phyloP scores from a whole-genome alignment of 2,113 vertebrate genomes.

The Microcebus jonahi region DNA sequence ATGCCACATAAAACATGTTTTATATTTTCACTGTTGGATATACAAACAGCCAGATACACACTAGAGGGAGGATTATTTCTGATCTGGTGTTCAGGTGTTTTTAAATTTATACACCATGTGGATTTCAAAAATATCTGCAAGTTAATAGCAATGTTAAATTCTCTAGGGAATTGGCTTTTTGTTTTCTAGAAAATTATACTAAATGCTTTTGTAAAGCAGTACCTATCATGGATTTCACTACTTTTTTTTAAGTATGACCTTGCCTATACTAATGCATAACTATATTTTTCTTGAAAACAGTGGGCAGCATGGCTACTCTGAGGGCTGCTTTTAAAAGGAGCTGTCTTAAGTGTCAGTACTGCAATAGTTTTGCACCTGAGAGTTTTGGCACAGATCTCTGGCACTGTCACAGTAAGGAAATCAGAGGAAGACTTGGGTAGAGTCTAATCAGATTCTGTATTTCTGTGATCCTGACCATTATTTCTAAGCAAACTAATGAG shows the following conservation, averaged over 20 bases:
- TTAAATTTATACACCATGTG: background rate
- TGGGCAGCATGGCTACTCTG: no score
- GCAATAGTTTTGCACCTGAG: background rate
- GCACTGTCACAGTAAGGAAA: background rate
- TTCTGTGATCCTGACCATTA: background rate
- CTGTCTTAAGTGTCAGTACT: background rate
- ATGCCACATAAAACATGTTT: background rate
- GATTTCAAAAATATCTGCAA: conserved; percentile 38
- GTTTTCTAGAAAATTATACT: conserved; percentile 9
- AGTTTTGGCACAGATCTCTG: background rate
- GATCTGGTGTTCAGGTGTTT: background rate
- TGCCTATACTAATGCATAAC: background rate
- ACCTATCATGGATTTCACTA: background rate
- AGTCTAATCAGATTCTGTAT: background rate
- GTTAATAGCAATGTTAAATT: background rate
- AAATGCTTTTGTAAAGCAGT: background rate
- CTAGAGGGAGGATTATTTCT: background rate
- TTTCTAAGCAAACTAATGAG: background rate
- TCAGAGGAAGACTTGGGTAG: background rate
- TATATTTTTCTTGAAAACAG: background rate
- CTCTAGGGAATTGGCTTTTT: background rate
- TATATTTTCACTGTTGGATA: background rate
- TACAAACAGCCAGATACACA: background rate
- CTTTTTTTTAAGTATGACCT: background rate
- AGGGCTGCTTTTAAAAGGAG: background rate